Percentiles rank a stretch among this genome's conserved stretches.
Evolutionary conservation across 2,888 invertebrate species (phyloP).

Genomic region (Rotaria magnacalcarata): DNA sequence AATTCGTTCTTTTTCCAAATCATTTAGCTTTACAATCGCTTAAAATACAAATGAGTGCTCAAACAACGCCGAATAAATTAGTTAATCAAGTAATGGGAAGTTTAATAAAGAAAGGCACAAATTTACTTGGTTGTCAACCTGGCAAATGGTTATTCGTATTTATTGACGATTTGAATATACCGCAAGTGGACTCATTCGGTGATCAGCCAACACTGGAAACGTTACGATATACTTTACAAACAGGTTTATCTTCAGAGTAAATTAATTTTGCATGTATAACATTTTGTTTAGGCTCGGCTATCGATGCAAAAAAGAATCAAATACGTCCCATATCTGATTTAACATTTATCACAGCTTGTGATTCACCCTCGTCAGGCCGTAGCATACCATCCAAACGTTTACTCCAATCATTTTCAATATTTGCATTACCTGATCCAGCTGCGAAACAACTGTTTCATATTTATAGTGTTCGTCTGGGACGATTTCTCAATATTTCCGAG

Average conservation of each 20-base stretch:
- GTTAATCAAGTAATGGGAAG: constrained; percentile 55
- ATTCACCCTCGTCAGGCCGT: constrained; percentile 38
- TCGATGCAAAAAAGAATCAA: constrained; percentile 13
- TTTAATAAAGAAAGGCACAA: constrained; percentile 57
- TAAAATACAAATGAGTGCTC: constrained; percentile 58
- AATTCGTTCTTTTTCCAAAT: no score
- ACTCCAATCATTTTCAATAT: constrained; percentile 51
- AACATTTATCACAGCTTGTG: constrained; percentile 39
- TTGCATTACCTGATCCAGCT: constrained; percentile 58
- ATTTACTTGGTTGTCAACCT: constrained; percentile 56
- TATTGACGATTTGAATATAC: constrained; percentile 59
- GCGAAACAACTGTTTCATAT: constrained; percentile 58
- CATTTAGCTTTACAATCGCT: neutral
- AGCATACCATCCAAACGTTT: constrained; percentile 33
- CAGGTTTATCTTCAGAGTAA: neutral
- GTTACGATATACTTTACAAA: constrained; percentile 56
- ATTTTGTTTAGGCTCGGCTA: neutral
- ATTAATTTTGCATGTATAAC: no score
- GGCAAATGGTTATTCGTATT: constrained; percentile 57
- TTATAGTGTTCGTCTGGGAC: constrained; percentile 58
- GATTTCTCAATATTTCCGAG: constrained; percentile 57
- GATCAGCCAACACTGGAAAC: constrained; percentile 59
- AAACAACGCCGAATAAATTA: constrained; percentile 55
- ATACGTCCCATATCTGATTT: constrained; percentile 37
- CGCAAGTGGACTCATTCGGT: constrained; percentile 57